These are phyloP conservation scores for Temnothorax rugatulus DNA, from an alignment of 2,888 invertebrate genomes.

Conservation along the genomic window DNA sequence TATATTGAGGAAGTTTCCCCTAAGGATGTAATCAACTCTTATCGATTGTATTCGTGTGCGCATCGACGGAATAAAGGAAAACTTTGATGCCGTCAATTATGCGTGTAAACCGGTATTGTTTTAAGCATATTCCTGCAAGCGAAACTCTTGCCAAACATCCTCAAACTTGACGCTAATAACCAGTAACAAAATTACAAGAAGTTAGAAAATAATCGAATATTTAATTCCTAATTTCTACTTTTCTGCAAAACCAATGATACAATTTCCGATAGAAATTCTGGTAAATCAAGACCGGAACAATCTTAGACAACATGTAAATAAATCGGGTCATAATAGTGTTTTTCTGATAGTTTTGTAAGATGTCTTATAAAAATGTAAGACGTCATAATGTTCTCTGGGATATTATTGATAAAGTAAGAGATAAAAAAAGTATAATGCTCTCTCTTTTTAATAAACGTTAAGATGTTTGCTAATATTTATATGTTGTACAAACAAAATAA, in stretches of 20 bases:
- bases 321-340: no score
- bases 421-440: background rate
- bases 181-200: background rate
- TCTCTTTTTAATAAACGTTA: background rate
- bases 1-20: constrained; percentile 68
- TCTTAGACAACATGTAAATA: no score
- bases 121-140: constrained; percentile 65
- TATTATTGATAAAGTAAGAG: background rate
- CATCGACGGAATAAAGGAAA: constrained; percentile 67
- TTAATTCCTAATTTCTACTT: background rate
- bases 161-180: constrained; percentile 19
- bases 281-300: background rate
- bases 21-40: constrained; percentile 67
- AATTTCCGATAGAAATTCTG: background rate
- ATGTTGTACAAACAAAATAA: background rate
- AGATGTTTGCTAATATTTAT: background rate
- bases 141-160: constrained; percentile 1
- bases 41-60: constrained; percentile 53
- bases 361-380: no score
- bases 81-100: constrained; percentile 71
- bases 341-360: no score
- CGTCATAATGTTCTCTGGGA: no score
- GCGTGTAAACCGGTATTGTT: constrained; percentile 62
- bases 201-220: background rate
- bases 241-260: background rate